phyloP scores from a whole-genome alignment of 2,888 invertebrate species.

The Trichacis sp. region DNA sequence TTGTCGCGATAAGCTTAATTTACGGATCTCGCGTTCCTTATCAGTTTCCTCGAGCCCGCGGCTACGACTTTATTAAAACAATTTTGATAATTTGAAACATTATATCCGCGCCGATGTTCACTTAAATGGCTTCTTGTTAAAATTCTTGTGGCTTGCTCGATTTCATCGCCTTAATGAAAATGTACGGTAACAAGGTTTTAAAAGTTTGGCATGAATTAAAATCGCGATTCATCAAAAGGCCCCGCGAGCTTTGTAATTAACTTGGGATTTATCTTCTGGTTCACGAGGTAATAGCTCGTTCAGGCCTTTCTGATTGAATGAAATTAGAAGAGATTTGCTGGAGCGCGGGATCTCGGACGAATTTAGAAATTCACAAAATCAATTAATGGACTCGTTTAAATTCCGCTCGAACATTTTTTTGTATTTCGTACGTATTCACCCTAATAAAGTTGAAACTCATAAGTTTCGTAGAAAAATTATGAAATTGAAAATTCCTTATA shows the following conservation, averaged over 20 bases:
- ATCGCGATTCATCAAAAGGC: conserved; percentile 5
- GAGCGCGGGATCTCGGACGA: background rate
- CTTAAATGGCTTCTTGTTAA: background rate
- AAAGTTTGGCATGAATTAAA: conserved; percentile 4
- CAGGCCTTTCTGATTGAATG: background rate
- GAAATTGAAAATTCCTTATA: too few relatives aligned
- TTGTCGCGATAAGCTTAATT: conserved; percentile 2
- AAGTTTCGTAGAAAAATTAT: too few relatives aligned
- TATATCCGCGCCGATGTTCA: background rate
- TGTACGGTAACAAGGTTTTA: conserved; percentile 6
- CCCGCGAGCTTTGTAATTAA: background rate
- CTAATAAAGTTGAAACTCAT: too few relatives aligned
- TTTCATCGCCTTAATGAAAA: conserved; percentile 2
- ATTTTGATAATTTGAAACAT: background rate
- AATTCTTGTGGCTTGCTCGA: background rate
- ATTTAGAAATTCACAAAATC: too few relatives aligned
- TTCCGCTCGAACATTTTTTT: too few relatives aligned
- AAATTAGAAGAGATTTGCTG: too few relatives aligned
- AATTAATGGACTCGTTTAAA: too few relatives aligned
- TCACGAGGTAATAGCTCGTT: background rate
- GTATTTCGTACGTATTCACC: too few relatives aligned
- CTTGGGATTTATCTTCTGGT: background rate
- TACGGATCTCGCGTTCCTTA: background rate
- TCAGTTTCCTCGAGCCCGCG: background rate
- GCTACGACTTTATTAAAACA: background rate